Evolutionary conservation across 2,797 vertebrate genomes (phyloP).

Genomic region (Molothrus aeneus): DNA sequence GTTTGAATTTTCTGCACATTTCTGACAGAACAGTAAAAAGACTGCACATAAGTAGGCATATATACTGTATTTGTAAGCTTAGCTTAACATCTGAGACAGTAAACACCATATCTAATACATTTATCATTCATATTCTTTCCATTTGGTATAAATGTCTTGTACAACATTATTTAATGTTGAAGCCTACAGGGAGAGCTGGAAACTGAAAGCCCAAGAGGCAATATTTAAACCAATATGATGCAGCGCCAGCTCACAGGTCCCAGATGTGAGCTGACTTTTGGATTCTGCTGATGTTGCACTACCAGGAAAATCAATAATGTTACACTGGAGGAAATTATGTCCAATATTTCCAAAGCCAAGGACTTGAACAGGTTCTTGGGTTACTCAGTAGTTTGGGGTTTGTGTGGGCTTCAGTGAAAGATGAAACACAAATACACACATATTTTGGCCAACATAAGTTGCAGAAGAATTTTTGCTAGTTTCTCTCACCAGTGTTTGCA

Average conservation of each 20-base stretch:
- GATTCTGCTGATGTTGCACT: not conserved
- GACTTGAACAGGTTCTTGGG: not conserved
- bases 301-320: not conserved
- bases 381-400: not conserved
- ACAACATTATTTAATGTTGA: not conserved
- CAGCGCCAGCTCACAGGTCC: not conserved
- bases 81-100: not conserved
- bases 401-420: not conserved
- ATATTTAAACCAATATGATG: not conserved
- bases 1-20: not conserved
- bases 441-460: not conserved
- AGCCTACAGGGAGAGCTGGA: not conserved
- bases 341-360: not conserved
- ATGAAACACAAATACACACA: not conserved
- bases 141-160: not conserved
- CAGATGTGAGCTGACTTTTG: not conserved
- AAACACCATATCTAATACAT: not conserved
- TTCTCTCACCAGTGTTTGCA: not conserved
- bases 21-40: not conserved
- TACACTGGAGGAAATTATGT: not conserved
- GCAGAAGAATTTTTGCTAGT: not conserved
- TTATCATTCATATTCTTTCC: not conserved
- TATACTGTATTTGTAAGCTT: not conserved
- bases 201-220: not conserved
- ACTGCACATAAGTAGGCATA: not conserved